These are phyloP conservation scores for Monopis laevigella DNA, from an alignment of 2,888 invertebrate species.

Conservation along the genomic window DNA sequence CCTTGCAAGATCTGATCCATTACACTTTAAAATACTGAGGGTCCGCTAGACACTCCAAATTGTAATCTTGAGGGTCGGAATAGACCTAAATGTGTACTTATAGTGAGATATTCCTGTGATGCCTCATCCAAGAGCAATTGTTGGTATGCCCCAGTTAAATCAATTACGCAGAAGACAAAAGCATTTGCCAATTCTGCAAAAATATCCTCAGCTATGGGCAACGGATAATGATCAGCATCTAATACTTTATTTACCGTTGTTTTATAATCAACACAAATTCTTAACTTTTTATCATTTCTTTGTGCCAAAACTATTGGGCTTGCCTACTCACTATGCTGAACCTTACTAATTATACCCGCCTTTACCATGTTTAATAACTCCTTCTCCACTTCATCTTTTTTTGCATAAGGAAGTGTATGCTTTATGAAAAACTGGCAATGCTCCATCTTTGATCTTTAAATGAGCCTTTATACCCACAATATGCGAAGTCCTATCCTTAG, in stretches of 20 bases:
- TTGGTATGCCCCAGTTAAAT: too few species aligned
- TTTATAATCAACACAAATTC: not conserved
- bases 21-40: not conserved
- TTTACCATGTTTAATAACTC: slow-evolving; percentile 14
- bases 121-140: too few species aligned
- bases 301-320: not conserved
- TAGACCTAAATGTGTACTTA: too few species aligned
- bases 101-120: too few species aligned
- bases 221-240: not conserved
- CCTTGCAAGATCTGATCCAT: not conserved
- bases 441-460: slow-evolving; percentile 11
- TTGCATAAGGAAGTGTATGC: slow-evolving; percentile 16
- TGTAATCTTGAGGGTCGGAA: too few species aligned
- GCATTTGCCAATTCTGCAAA: not conserved
- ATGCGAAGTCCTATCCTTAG: not conserved
- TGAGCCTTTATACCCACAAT: not conserved
- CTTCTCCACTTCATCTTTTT: slow-evolving; percentile 14
- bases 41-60: too few species aligned
- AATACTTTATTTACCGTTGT: not conserved
- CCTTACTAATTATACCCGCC: slow-evolving; percentile 8
- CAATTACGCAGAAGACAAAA: not conserved
- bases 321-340: not conserved
- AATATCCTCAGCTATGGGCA: not conserved
- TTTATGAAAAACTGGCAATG: slow-evolving; percentile 16
- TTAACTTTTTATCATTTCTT: not conserved